phyloP scores from a whole-genome alignment of 2,797 vertebrate genomes.

The Rhyacichthys aspro region DNA sequence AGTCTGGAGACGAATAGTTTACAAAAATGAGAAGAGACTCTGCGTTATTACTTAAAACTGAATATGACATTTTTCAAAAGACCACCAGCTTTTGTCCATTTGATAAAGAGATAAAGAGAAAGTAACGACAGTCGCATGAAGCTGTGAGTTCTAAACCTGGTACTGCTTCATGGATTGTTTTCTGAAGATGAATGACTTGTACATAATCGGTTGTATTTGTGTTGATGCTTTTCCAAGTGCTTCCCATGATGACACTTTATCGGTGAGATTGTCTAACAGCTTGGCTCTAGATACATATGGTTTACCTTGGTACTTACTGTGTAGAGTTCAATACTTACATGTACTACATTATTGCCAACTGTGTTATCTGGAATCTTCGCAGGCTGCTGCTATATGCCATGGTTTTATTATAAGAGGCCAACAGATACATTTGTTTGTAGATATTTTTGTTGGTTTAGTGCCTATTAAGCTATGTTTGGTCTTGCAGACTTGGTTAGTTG shows the following conservation, averaged over 20 bases:
- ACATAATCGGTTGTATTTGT: constrained; percentile 44
- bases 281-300: constrained; percentile 26
- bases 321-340: constrained; percentile 30
- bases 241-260: constrained; percentile 53
- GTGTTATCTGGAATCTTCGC: neutral
- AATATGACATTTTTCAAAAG: neutral
- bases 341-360: constrained; percentile 7
- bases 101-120: constrained; percentile 18
- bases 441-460: constrained; percentile 34
- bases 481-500: constrained; percentile 2
- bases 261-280: constrained; percentile 22
- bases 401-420: constrained; percentile 17
- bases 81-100: neutral
- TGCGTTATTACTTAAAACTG: too few species aligned
- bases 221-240: constrained; percentile 36
- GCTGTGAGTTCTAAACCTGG: constrained; percentile 18
- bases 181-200: constrained; percentile 49
- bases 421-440: constrained; percentile 6
- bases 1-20: neutral
- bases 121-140: constrained; percentile 13
- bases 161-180: constrained; percentile 28
- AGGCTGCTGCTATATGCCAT: constrained; percentile 8
- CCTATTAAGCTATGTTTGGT: constrained; percentile 10
- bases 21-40: neutral
- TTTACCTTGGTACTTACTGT: constrained; percentile 36